These are phyloP conservation scores for Ryuthela nishihirai DNA, from an alignment of 2,888 invertebrate genomes.

Conservation along the genomic window DNA sequence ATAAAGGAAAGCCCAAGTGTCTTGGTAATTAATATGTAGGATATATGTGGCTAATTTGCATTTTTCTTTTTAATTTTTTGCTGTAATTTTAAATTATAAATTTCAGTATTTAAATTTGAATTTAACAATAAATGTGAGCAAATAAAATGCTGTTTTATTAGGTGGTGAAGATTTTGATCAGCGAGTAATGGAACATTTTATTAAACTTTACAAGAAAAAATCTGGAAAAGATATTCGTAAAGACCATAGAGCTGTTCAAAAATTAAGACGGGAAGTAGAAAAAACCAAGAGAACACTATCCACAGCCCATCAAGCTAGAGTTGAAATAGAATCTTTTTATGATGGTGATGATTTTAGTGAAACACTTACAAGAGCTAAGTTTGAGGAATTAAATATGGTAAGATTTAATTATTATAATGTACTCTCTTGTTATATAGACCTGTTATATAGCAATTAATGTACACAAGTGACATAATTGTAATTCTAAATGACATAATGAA, in stretches of 20 bases:
- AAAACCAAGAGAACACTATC: constrained; percentile 96
- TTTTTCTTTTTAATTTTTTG: too few relatives aligned
- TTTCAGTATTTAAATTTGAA: too few relatives aligned
- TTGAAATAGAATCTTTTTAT: constrained; percentile 97
- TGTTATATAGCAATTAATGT: not conserved
- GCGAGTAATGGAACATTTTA: constrained; percentile 97
- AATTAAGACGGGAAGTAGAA: constrained; percentile 93
- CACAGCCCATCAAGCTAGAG: constrained; percentile 89
- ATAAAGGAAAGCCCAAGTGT: too few relatives aligned
- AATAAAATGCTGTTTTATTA: constrained; percentile 43
- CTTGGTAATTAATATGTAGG: too few relatives aligned
- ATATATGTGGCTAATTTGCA: too few relatives aligned
- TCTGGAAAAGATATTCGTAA: constrained; percentile 95
- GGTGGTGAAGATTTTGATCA: constrained; percentile 99
- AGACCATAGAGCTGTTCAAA: constrained; percentile 90
- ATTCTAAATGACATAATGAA: too few relatives aligned
- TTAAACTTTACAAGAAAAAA: constrained; percentile 98
- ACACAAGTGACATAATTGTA: not conserved
- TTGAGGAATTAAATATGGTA: constrained; percentile 92
- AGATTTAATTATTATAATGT: constrained; percentile 3
- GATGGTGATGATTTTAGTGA: constrained; percentile 99
- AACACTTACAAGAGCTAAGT: constrained; percentile 95
- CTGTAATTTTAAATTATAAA: too few relatives aligned
- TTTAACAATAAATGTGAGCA: too few relatives aligned
- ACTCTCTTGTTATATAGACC: not conserved